Evolutionary conservation across 2,113 vertebrate species (phyloP).

Genomic region (Zapus hudsonius): DNA sequence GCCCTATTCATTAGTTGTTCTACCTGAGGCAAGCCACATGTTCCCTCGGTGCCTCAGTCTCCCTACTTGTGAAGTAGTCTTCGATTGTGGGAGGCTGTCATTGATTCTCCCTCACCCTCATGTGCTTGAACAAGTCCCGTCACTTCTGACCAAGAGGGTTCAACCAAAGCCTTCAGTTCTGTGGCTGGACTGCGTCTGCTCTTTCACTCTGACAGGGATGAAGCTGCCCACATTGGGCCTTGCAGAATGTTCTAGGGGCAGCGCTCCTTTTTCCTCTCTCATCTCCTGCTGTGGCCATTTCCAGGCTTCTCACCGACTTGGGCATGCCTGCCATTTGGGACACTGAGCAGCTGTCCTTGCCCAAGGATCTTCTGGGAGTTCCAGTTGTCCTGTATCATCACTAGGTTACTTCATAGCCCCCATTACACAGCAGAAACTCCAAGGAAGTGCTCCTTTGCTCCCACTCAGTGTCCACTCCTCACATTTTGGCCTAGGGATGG

Average conservation of each 20-base stretch:
- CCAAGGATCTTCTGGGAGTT: neutral
- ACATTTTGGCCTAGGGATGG: neutral
- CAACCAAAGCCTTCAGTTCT: fast-evolving
- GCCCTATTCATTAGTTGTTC: neutral
- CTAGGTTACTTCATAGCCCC: neutral
- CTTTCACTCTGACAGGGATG: neutral
- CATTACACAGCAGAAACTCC: neutral
- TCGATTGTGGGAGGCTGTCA: neutral
- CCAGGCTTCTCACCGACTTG: neutral
- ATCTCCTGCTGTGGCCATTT: fast-evolving
- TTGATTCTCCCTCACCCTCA: neutral
- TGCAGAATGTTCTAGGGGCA: fast-evolving
- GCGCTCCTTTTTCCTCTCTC: neutral
- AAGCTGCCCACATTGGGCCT: neutral
- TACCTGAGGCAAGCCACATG: neutral
- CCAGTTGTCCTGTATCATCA: too few species aligned
- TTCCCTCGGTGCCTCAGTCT: neutral
- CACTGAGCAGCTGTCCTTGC: neutral
- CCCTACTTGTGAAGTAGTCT: fast-evolving
- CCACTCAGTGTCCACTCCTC: neutral
- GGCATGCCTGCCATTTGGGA: neutral
- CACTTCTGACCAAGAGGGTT: neutral
- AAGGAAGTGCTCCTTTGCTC: neutral
- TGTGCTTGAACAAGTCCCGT: too few species aligned
- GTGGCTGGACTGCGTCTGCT: neutral